Evolutionary conservation across 2,113 vertebrate genomes (phyloP), one percentile per base, ranked within the genome.

Genomic region (Leptobrachium ailaonicum): DNA sequence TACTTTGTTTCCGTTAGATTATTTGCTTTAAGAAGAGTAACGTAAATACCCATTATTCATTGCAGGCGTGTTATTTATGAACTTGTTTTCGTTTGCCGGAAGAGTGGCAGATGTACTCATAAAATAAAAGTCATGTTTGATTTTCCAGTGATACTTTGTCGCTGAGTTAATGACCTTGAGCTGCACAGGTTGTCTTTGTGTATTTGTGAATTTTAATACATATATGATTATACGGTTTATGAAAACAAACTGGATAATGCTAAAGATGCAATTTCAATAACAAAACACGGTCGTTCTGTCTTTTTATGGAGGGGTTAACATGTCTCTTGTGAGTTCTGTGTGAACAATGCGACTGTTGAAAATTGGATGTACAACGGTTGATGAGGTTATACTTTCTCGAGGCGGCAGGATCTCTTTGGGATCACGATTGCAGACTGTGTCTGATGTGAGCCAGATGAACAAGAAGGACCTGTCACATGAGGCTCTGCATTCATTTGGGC

Each of bases 21-120:
- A 70, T 80, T 80, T 80, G 77, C 71, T 66, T 73, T 80, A 73
- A 80, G 71, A 47, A 73, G 62, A 73, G 71, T 73, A 71, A 79
- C 71, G 77, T 80, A 80, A 80, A 73, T 66, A 73, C 41, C 47
- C 77, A 80, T 80, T 73, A 66, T 66, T 80, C 71, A 72, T 73
- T 53, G n/a, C 77, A 32, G 1, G 10, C 41, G 10, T 50, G 40
- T 32, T 56, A 80, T 73, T 73, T 73, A 73, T 80, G 62, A 56
- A 54, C 41, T 8, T 56, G 71, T 67, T 73, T 73, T 73, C 12
- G 10, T 79, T 58, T 43, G 6, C 2, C 40, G 6, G 41, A 60
- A 47, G 45, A 66, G 41, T 7, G 74, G 32, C 50, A 43, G 53
- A 41, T 47, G 67, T 43, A 63, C 40, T 2, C 41, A 40, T 63